A percentile compares a stretch with the other conserved stretches of the same genome.
phyloP scores from a whole-genome alignment of 2,113 vertebrate species.

The Crocuta crocuta region DNA sequence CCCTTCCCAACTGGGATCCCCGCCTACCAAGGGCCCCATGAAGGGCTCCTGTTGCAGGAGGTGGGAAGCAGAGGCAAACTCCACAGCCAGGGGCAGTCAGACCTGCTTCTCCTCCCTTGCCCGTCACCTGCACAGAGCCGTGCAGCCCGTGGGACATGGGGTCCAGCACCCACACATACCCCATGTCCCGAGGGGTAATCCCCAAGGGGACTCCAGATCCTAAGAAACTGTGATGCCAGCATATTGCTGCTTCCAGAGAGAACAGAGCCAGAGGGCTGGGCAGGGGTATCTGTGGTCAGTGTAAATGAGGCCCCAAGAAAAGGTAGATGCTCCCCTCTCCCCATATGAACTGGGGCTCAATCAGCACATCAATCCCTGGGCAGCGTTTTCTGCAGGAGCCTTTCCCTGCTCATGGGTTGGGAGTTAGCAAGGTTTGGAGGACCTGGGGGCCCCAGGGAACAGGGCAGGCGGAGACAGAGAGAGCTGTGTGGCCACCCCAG shows the following conservation, averaged over 20 bases:
- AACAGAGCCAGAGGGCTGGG: background rate
- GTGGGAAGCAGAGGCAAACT: background rate
- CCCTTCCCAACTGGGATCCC: too few species aligned
- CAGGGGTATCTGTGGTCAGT: background rate
- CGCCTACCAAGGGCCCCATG: accelerated
- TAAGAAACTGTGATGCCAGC: background rate
- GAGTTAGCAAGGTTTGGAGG: background rate
- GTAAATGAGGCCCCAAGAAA: background rate
- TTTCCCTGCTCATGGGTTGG: background rate
- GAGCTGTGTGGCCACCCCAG: background rate
- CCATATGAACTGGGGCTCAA: background rate
- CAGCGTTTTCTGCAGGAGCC: background rate
- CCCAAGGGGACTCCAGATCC: too few species aligned
- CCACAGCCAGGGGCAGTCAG: background rate
- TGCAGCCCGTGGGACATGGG: background rate
- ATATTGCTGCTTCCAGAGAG: background rate
- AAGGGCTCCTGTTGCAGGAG: too few species aligned
- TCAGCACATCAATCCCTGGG: background rate
- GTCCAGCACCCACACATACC: accelerated
- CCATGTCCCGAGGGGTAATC: background rate
- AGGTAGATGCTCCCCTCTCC: background rate
- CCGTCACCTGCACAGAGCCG: too few species aligned
- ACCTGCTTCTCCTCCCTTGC: background rate
- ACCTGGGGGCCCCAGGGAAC: background rate
- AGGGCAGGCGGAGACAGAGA: background rate